phyloP scores from a whole-genome alignment of 2,113 vertebrate species.

The Colinus virginianus region DNA sequence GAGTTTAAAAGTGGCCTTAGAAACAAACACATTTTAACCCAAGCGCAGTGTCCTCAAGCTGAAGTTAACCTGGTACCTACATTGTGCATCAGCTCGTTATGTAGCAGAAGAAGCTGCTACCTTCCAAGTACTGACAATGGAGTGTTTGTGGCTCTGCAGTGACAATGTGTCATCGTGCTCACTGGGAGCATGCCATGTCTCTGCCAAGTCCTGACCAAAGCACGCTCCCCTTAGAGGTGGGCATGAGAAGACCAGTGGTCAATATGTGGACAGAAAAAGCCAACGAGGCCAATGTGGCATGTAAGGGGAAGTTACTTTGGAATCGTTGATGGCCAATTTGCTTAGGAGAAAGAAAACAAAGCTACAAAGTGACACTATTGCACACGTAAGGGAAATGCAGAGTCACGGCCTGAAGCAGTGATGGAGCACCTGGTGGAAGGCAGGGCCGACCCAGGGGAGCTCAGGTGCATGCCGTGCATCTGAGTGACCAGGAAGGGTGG shows the following conservation, averaged over 20 bases:
- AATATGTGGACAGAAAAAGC: neutral
- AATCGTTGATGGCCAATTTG: neutral
- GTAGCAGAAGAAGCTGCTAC: neutral
- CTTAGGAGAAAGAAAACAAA: neutral
- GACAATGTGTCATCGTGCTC: neutral
- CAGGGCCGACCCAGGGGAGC: no score
- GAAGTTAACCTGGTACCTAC: neutral
- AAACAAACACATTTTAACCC: neutral
- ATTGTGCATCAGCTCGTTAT: neutral
- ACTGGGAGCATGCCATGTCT: no score
- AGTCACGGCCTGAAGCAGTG: no score
- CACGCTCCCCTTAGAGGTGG: neutral
- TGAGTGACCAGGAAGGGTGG: no score
- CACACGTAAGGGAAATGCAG: no score
- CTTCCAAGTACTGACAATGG: neutral
- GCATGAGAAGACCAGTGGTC: neutral
- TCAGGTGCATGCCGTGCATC: no score
- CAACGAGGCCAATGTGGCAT: neutral
- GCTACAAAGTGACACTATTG: neutral
- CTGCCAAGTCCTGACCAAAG: no score
- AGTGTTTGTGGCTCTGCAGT: neutral
- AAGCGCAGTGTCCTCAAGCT: neutral
- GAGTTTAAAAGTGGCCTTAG: neutral
- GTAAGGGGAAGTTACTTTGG: neutral
- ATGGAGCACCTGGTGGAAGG: no score